These are phyloP conservation scores for Drosophila mauritiana DNA, from an alignment of 1,140 invertebrate species.

Conservation along the genomic window DNA sequence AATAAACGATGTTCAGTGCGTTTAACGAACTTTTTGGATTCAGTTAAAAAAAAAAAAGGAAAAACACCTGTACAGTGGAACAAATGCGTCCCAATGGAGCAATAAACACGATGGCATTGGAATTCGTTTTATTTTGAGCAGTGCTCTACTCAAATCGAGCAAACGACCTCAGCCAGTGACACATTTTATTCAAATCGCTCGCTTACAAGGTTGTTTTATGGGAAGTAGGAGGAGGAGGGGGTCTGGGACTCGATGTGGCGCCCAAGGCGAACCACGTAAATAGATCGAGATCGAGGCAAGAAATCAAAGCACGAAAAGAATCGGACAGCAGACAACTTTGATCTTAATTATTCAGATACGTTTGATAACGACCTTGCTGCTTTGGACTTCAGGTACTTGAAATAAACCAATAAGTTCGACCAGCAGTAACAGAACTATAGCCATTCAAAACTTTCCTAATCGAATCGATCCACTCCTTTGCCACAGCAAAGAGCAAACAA, in stretches of 20 bases:
- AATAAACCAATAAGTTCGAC: neutral
- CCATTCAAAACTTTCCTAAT: neutral
- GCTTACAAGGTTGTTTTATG: conserved; percentile 44
- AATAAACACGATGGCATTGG: conserved; percentile 52
- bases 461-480: neutral
- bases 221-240: conserved; percentile 3
- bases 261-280: conserved; percentile 68
- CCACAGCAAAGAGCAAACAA: conserved; percentile 4
- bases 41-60: conserved; percentile 2
- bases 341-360: neutral
- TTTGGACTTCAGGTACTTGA: neutral
- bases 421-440: neutral
- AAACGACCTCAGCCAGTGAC: conserved; percentile 42
- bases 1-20: conserved; percentile 56
- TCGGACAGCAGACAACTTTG: conserved; percentile 1
- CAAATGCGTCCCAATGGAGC: conserved; percentile 2
- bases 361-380: neutral
- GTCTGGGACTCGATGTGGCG: conserved; percentile 9
- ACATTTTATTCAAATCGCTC: conserved; percentile 70
- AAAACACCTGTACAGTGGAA: conserved; percentile 36
- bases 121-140: conserved; percentile 48
- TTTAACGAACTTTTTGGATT: conserved; percentile 70
- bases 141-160: conserved; percentile 16
- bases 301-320: conserved; percentile 22
- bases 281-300: conserved; percentile 33